These are phyloP conservation scores for Leptopilina syphax DNA, from an alignment of 2,888 invertebrate species.

Conservation along the genomic window DNA sequence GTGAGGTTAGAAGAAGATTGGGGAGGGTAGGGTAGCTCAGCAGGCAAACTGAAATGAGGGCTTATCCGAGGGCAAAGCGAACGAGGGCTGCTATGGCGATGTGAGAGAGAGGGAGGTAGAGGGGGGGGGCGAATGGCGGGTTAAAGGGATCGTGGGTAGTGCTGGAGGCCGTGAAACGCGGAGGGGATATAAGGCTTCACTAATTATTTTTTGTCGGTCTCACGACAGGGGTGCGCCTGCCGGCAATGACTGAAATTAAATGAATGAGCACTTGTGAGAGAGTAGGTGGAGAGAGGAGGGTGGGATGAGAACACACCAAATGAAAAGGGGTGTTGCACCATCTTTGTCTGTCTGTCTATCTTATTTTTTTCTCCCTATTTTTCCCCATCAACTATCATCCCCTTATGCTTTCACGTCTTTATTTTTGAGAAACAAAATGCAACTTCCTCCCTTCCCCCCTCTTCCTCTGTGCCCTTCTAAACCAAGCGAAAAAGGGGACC, in stretches of 20 bases:
- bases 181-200: constrained; percentile 66
- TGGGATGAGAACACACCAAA: constrained; percentile 25
- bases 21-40: constrained; percentile 50
- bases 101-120: too few species aligned
- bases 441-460: too few species aligned
- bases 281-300: background rate
- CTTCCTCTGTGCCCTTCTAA: too few species aligned
- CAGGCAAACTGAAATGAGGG: constrained; percentile 24
- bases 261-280: constrained; percentile 69
- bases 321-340: constrained; percentile 25
- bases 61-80: constrained; percentile 47
- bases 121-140: constrained; percentile 65
- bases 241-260: constrained; percentile 75
- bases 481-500: background rate
- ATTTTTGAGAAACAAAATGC: too few species aligned
- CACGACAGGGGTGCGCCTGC: constrained; percentile 74
- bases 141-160: constrained; percentile 58
- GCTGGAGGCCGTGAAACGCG: constrained; percentile 51
- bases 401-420: too few species aligned
- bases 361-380: too few species aligned
- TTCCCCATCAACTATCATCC: too few species aligned
- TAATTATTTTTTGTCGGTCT: constrained; percentile 77
- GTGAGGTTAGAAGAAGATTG: too few species aligned
- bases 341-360: too few species aligned
- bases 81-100: constrained; percentile 7